A percentile compares a stretch with the other conserved stretches of the same genome.
These are phyloP conservation scores for Kryphioiulus occultus DNA, from an alignment of 2,888 invertebrate genomes.

Conservation along the genomic window DNA sequence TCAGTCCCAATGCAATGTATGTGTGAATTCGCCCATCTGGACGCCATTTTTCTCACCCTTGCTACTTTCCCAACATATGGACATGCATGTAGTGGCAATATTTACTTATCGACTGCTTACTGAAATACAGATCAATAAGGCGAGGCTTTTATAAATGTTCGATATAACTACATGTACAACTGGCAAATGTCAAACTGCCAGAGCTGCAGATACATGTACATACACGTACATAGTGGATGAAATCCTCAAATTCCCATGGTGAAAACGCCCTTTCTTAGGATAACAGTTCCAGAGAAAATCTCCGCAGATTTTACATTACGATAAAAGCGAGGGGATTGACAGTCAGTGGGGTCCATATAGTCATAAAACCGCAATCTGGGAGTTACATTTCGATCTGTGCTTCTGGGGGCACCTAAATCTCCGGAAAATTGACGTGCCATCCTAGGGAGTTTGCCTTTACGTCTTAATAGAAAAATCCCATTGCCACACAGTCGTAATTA, in stretches of 20 bases:
- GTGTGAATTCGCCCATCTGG: not conserved
- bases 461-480: not conserved
- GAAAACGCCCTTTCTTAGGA: conserved; percentile 24
- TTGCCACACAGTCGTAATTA: not conserved
- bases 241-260: not conserved
- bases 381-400: conserved; percentile 36
- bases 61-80: not conserved
- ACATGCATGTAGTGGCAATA: not conserved
- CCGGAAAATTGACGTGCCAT: conserved; percentile 30
- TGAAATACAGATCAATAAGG: not conserved
- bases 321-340: conserved; percentile 13
- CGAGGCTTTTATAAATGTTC: not conserved
- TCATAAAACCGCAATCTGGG: conserved; percentile 32
- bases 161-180: not conserved
- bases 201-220: no score
- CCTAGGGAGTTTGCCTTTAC: not conserved
- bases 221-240: conserved; percentile 29
- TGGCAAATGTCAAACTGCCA: not conserved
- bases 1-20: not conserved
- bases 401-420: conserved; percentile 34
- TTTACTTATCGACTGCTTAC: conserved; percentile 32
- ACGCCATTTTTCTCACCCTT: not conserved
- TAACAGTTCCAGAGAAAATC: conserved; percentile 20
- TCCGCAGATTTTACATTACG: conserved; percentile 36
- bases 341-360: not conserved